Base-by-base conservation (phyloP, 2,113 vertebrate species). In the Leucoraja erinaceus region DNA sequence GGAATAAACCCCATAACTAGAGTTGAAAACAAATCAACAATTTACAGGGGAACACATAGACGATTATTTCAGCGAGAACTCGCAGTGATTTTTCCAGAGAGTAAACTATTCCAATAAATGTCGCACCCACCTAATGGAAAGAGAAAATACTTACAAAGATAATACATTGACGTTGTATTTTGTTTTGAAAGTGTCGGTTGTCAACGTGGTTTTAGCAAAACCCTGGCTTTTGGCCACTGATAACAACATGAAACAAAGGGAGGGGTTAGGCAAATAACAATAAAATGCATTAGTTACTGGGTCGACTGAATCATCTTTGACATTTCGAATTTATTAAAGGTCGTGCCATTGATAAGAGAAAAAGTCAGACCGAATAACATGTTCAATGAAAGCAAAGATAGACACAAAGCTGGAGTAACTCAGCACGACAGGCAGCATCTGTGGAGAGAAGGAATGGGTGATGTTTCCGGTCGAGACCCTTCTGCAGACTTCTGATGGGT, bases 61-160 rank as follows among this genome's bases (percentile, higher is more conserved):
- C 0, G 33, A 11, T 20, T 22, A 25, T 91, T 91, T 70, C 61
- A 91, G 88, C 18, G 33, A 47, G 66, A 72, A 47, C 59, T 66
- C 59, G 9, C n/a, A 70, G 33, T 91, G 88, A 91, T 91, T 70
- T 72, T 91, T 72, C 88, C 33, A 70, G 63, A 72, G 38, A 88
- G 59, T 88, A 91, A 91, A 68, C 66, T 91, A 70, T 91, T 88
- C 63, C 83, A 88, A 88, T 88, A 88, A 88, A 88, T 72, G 88
- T 38, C 16, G 38, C 33, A 72, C 47, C 47, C 66, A 91, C 63
- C 63, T 70, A 91, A 91, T 72, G 20, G 88, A 91, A 91, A 91
- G 31, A 70, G 88, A 70, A 91, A 70, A 38, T 91, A 72, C 63
- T 47, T 91, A 38, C 38, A 38, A 91, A 11, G 63, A 18, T 91